phyloP scores from a whole-genome alignment of 2,888 invertebrate genomes.

The Atethmia centrago region DNA sequence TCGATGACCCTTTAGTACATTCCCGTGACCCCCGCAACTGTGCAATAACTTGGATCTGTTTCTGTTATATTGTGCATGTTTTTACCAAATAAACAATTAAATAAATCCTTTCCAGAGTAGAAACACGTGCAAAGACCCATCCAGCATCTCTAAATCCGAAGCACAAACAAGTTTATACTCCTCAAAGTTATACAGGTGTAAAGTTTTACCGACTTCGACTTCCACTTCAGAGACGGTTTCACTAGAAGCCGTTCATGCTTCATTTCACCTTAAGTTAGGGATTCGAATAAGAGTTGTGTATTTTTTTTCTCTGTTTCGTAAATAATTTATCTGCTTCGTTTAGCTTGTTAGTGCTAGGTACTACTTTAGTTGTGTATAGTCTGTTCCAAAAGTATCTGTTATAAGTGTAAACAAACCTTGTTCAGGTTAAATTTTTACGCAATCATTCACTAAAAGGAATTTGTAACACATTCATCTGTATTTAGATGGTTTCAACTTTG shows the following conservation, averaged over 20 bases:
- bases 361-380: background rate
- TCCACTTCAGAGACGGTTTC: constrained; percentile 35
- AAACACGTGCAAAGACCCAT: background rate
- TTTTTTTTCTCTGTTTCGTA: constrained; percentile 16
- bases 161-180: constrained; percentile 22
- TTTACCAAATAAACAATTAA: too few relatives aligned
- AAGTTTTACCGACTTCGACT: constrained; percentile 47
- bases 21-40: too few relatives aligned
- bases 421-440: too few relatives aligned
- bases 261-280: constrained; percentile 34
- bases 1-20: too few relatives aligned
- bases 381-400: background rate
- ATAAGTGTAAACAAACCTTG: too few relatives aligned
- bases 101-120: too few relatives aligned
- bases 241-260: constrained; percentile 45
- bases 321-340: constrained; percentile 24
- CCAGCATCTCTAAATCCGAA: constrained; percentile 19
- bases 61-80: too few relatives aligned
- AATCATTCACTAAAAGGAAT: too few relatives aligned
- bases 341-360: constrained; percentile 16
- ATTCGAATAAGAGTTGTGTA: constrained; percentile 30
- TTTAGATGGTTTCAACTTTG: too few relatives aligned
- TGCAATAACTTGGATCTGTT: too few relatives aligned
- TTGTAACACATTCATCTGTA: too few relatives aligned
- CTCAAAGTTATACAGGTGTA: constrained; percentile 55